These are phyloP conservation scores for Lepidurus couesii DNA, from an alignment of 1,140 invertebrate species.

Conservation along the genomic window DNA sequence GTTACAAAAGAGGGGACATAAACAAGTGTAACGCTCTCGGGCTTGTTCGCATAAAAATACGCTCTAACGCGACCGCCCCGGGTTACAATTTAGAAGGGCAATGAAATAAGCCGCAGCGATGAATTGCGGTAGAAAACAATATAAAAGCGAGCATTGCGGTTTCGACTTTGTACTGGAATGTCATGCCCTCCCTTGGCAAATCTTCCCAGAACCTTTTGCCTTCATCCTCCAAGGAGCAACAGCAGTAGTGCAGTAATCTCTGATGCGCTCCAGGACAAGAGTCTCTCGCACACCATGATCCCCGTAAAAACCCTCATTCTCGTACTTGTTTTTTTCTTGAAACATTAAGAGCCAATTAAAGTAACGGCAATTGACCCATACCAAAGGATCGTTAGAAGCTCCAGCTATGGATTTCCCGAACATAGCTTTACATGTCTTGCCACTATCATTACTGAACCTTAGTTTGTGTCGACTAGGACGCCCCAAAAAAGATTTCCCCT, in stretches of 20 bases:
- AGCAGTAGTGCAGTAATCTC: background rate
- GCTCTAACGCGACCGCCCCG: background rate
- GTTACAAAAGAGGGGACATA: too few species aligned
- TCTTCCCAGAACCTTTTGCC: background rate
- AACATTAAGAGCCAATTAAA: background rate
- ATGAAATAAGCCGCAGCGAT: background rate
- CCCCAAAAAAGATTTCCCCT: background rate
- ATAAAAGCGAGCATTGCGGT: background rate
- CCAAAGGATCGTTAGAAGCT: background rate
- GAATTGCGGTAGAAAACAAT: background rate
- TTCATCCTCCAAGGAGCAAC: background rate
- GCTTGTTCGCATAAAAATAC: background rate
- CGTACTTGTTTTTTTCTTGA: background rate
- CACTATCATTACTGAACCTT: background rate
- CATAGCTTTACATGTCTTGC: background rate
- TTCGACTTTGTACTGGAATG: background rate
- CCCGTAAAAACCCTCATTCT: background rate
- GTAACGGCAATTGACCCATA: background rate
- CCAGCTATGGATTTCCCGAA: background rate
- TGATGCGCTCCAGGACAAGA: background rate
- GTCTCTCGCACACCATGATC: background rate
- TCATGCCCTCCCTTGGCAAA: background rate
- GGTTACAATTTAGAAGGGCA: background rate
- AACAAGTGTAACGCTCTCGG: too few species aligned
- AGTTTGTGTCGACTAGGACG: background rate